Evolutionary conservation across 1,140 invertebrate species (phyloP), one percentile per base, ranked within the genome.

Genomic region (Megathymus violae): DNA sequence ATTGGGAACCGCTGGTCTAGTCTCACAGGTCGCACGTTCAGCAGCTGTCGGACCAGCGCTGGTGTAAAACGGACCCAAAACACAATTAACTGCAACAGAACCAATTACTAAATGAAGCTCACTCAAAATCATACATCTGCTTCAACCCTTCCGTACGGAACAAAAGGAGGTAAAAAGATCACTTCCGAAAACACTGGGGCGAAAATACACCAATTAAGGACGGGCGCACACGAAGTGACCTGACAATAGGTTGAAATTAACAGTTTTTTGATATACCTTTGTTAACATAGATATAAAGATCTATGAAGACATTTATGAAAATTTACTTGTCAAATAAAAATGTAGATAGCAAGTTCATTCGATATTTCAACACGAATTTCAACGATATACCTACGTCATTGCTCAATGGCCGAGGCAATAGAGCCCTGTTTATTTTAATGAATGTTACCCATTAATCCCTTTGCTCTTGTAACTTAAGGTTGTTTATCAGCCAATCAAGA

Each of bases 51-150:
- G 7, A 31, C 52, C 13, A 6, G 14, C 13, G 17, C 16, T 16
- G 22, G 54, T 16, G 54, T 46, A 56, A 56, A 56, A 44, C 41
- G 54, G 44, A 46, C 16, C 44, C 16, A 58, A 72, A 67, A 68
- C 67, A 59, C 64, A 78, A 75, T 82, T 78, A 82, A 81, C 71
- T 76, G 72, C 66, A 74, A 79, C 72, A 59, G 66, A 77, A 77
- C 71, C 74, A 80, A 83, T 85, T 80, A 80, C 48, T 66, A 64
- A 71, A 67, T 69, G 65, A 80, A 71, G 78, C 74, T 74, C 71
- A 70, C 69, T 66, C 65, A 72, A 78, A 83, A 80, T 84, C 80
- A 79, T 76, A 69, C 83, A 86, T 86, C 83, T 86, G 83, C 76
- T 73, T 52, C 61, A 76, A 78, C 83, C 80, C 80, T 84, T 83